Base-by-base conservation (phyloP, 2,888 invertebrate genomes). In the Oscheius sp. region DNA sequence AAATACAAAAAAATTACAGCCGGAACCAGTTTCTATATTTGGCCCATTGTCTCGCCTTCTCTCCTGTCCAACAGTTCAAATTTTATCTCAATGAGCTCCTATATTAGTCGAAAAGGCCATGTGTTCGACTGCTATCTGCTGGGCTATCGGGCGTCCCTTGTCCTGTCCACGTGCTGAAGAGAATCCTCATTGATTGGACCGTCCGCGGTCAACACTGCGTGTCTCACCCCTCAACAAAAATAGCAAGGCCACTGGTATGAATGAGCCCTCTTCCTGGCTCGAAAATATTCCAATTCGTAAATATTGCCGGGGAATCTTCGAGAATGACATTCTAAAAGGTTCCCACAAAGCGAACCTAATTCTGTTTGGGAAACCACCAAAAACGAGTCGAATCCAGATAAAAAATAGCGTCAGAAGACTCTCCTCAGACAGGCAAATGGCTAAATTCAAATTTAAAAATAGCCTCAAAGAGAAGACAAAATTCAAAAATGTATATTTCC, bases 141-240 rank as follows among this genome's bases (percentile, higher is more conserved):
- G 0, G 25, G 29, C 52, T 23, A 52, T 52, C 52, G 52, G 52
- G 52, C 29, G 29, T 25, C 52, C 52, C 52, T 52, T 20, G 27
- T 52, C 42, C 42, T 52, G 29, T 52, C 27, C 52, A 52, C 52
- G 52, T 52, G 52, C 8, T 27, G 52, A 29, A 25, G 52, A 52
- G 52, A 27, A n/a, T 20, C 12, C 42, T 42, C 42, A 20, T 20
- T 20, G 27, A 52, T 52, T 52, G 52, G 29, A 29, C 52, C 29
- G 29, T n/a, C 52, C n/a, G 15, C 52, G 52, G n/a, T 25, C 12
- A 27, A 29, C 29, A 23, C 25, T 27, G 52, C 27, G 29, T 20
- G 25, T 52, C 25, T 5, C 4, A 3, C 52, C 27, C 25, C 29
- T 12, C 12, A 29, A 12, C 20, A 3, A n/a, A 6, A 52, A 52